Evolutionary conservation across 2,888 invertebrate genomes (phyloP).

Genomic region (Apamea sordens): DNA sequence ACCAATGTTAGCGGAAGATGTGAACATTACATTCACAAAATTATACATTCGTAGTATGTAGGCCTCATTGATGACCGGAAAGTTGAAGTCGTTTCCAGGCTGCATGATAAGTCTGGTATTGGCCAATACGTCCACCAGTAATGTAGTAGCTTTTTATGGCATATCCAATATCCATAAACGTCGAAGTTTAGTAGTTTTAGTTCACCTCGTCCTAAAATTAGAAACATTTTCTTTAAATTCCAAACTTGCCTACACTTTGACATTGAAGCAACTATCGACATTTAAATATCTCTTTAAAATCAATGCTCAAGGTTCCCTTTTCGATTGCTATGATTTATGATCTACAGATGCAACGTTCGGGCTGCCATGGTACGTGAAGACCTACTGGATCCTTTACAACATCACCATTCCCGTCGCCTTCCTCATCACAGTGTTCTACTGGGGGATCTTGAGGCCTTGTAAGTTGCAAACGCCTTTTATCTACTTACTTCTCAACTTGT

Average conservation of each 20-base stretch:
- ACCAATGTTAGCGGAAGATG: constrained; percentile 47
- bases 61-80: constrained; percentile 10
- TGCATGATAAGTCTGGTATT: constrained; percentile 28
- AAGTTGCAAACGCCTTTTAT: constrained; percentile 64
- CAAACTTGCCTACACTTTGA: constrained; percentile 21
- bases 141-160: constrained; percentile 22
- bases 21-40: constrained; percentile 36
- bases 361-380: constrained; percentile 86
- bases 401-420: constrained; percentile 87
- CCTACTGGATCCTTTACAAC: constrained; percentile 88
- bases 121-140: constrained; percentile 1
- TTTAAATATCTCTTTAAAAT: constrained; percentile 22
- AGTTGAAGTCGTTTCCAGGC: constrained; percentile 23
- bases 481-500: neutral
- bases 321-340: constrained; percentile 16
- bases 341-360: constrained; percentile 82
- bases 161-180: constrained; percentile 2
- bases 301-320: constrained; percentile 23
- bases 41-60: constrained; percentile 31
- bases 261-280: constrained; percentile 42
- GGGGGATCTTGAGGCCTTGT: constrained; percentile 84
- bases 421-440: constrained; percentile 88
- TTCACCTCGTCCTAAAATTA: constrained; percentile 34
- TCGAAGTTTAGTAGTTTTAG: constrained; percentile 3
- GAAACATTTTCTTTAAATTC: constrained; percentile 2